Percentiles rank a stretch among this genome's conserved stretches.
phyloP scores from a whole-genome alignment of 2,113 vertebrate genomes.

The Canis aureus region DNA sequence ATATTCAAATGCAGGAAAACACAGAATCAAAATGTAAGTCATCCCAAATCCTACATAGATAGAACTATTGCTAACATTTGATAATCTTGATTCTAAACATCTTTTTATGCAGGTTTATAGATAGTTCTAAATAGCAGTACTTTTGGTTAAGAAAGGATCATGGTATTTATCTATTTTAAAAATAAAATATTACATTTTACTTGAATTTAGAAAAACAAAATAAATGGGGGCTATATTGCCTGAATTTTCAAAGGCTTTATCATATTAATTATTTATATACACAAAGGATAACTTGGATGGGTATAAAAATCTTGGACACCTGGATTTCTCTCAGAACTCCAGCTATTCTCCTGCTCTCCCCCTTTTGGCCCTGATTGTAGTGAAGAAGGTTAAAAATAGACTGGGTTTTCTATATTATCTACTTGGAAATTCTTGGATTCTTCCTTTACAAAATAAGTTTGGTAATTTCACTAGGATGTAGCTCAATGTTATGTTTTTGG shows the following conservation, averaged over 20 bases:
- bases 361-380: neutral
- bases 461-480: neutral
- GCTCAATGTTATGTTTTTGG: neutral
- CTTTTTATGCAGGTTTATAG: neutral
- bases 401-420: neutral
- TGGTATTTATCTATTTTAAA: neutral
- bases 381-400: neutral
- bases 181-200: slow-evolving; percentile 15
- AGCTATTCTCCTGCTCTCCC: neutral
- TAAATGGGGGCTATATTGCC: neutral
- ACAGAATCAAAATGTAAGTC: neutral
- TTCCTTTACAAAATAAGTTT: neutral
- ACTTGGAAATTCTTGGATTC: slow-evolving; percentile 1
- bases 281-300: neutral
- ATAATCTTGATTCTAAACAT: neutral
- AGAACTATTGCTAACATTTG: neutral
- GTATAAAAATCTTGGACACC: neutral
- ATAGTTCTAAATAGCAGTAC: neutral
- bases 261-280: neutral
- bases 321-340: neutral
- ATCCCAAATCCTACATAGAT: neutral
- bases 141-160: neutral
- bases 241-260: neutral
- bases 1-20: neutral
- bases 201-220: slow-evolving; percentile 29